phyloP scores from a whole-genome alignment of 2,888 invertebrate species.

The Nomada fucata region DNA sequence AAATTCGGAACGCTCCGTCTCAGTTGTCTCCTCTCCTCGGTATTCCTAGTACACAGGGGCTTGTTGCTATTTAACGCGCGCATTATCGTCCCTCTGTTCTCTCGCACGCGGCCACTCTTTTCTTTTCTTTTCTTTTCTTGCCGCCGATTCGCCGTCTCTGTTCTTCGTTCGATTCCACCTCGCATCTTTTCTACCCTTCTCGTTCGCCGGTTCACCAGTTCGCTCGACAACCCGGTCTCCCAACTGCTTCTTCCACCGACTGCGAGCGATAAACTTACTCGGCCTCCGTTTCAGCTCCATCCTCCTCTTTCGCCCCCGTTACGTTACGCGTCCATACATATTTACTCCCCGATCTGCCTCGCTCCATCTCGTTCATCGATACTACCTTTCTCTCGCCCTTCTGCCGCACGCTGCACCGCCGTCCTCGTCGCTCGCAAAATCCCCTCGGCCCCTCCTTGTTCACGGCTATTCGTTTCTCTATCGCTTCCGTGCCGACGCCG shows the following conservation, averaged over 20 bases:
- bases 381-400: not conserved
- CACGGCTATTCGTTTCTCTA: slow-evolving; percentile 22
- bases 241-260: slow-evolving; percentile 7
- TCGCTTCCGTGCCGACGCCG: slow-evolving; percentile 9
- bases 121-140: slow-evolving; percentile 9
- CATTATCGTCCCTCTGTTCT: slow-evolving; percentile 29
- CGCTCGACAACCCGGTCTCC: not conserved
- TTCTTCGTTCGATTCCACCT: not conserved
- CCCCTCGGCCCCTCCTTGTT: slow-evolving; percentile 3
- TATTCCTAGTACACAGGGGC: slow-evolving; percentile 3
- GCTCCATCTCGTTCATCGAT: slow-evolving; percentile 29
- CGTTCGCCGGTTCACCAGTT: not conserved
- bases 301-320: not conserved
- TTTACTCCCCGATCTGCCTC: slow-evolving; percentile 22
- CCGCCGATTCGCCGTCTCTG: not conserved
- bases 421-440: slow-evolving; percentile 23
- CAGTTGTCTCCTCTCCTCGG: not conserved
- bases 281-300: slow-evolving; percentile 3
- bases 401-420: not conserved
- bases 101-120: slow-evolving; percentile 19
- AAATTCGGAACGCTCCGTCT: slow-evolving; percentile 28
- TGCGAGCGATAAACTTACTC: slow-evolving; percentile 22
- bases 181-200: not conserved
- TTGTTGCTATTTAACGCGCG: slow-evolving; percentile 36
- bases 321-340: slow-evolving; percentile 4